A percentile compares a stretch with the other conserved stretches of the same genome.
Evolutionary conservation across 2,888 invertebrate species (phyloP).

Genomic region (Meandrusa payeni): DNA sequence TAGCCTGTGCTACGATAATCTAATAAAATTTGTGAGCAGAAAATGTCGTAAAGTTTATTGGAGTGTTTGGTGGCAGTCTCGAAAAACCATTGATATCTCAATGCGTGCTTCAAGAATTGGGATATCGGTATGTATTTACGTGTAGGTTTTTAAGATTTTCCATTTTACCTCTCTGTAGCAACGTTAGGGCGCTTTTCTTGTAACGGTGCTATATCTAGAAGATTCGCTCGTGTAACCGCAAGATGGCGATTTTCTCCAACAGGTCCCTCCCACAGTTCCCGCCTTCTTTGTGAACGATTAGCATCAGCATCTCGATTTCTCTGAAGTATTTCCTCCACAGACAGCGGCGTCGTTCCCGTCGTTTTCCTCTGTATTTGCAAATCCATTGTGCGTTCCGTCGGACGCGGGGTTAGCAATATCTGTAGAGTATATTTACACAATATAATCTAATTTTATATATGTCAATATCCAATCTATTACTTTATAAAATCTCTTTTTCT

Average conservation of each 20-base stretch:
- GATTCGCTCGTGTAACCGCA: slow-evolving; percentile 33
- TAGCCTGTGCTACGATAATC: too few relatives aligned
- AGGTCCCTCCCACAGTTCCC: too few relatives aligned
- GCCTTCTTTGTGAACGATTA: slow-evolving; percentile 15
- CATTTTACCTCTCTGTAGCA: slow-evolving; percentile 39
- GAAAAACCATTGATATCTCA: too few relatives aligned
- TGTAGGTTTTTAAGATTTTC: too few relatives aligned
- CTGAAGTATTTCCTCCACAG: background rate
- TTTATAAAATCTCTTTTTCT: too few relatives aligned
- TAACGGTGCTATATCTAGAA: slow-evolving; percentile 40
- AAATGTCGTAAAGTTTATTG: too few relatives aligned
- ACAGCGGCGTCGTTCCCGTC: slow-evolving; percentile 13
- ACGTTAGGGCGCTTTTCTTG: slow-evolving; percentile 30
- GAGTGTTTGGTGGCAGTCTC: too few relatives aligned
- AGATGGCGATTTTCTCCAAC: slow-evolving; percentile 17
- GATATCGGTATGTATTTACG: too few relatives aligned
- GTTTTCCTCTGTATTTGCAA: slow-evolving; percentile 19
- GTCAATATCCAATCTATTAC: too few relatives aligned
- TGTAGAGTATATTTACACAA: background rate
- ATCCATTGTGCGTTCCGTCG: slow-evolving; percentile 17
- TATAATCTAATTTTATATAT: too few relatives aligned
- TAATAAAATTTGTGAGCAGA: too few relatives aligned
- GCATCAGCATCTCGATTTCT: background rate
- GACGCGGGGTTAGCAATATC: slow-evolving; percentile 21
- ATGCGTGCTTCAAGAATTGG: too few relatives aligned